Percentiles rank a stretch among this genome's conserved stretches.
phyloP scores from a whole-genome alignment of 2,888 invertebrate genomes.

The Tipula lateralis region DNA sequence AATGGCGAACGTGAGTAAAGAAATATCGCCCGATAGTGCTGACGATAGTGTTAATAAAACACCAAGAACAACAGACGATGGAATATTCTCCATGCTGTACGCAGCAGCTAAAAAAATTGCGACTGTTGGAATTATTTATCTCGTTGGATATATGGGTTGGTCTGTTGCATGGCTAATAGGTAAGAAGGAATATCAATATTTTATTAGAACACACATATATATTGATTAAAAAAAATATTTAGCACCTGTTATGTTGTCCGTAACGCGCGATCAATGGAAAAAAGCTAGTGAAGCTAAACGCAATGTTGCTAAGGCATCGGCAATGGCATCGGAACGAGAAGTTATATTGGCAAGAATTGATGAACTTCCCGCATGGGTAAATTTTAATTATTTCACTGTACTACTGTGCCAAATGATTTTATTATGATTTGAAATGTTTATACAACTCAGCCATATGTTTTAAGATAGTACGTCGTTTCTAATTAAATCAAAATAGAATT shows the following conservation, averaged over 20 bases:
- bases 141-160: slow-evolving; percentile 81
- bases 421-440: neutral
- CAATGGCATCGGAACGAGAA: slow-evolving; percentile 75
- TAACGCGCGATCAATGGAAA: slow-evolving; percentile 73
- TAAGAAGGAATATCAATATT: neutral
- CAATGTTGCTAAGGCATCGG: slow-evolving; percentile 70
- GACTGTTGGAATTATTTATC: slow-evolving; percentile 69
- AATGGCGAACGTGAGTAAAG: slow-evolving; percentile 34
- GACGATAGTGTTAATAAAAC: slow-evolving; percentile 30
- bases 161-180: slow-evolving; percentile 82
- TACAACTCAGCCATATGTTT: neutral
- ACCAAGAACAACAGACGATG: slow-evolving; percentile 40
- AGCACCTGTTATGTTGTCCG: slow-evolving; percentile 69
- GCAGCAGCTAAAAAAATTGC: slow-evolving; percentile 64
- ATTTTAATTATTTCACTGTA: slow-evolving; percentile 39
- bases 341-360: slow-evolving; percentile 80
- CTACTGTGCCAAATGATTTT: neutral
- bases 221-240: neutral
- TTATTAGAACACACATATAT: no score
- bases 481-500: neutral
- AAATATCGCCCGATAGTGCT: slow-evolving; percentile 25
- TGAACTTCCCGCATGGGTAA: slow-evolving; percentile 91
- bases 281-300: slow-evolving; percentile 68
- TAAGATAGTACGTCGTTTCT: neutral
- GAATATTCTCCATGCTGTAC: slow-evolving; percentile 58